Base-by-base conservation (phyloP, 2,888 invertebrate genomes). In the Neoitamus cyanurus region DNA sequence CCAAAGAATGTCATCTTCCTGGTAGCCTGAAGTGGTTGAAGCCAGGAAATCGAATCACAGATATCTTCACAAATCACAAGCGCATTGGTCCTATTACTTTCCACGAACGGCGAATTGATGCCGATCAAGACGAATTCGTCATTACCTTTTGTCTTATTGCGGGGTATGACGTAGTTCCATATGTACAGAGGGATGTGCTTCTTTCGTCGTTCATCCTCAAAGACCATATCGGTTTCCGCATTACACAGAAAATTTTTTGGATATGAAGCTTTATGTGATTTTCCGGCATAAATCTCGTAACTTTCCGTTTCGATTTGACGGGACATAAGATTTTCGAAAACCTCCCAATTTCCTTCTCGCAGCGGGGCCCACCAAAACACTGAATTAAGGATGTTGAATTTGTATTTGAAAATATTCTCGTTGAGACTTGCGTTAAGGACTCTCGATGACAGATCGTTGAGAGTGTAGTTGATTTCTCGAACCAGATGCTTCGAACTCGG, bases 51-150 rank as follows among this genome's bases (percentile, higher is more conserved):
- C 11, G 58, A 1, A 9, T 58, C 34, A 34, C 80, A 80, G 3
- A 80, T 80, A 25, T 80, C 34, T 15, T 34, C 48, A 58, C 80
- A 80, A 80, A 80, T 31, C 34, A 80, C 20, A 13, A 25, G 13
- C 2, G 82, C 7, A 80, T 36, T 80, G 7, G 20, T 2, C 5
- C 7, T 15, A 28, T 11, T 5, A 58, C 6, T 46, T 0, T 80
- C 58, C 1, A 34, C n/a, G 34, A 80, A 83, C 15, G 83, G 83
- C 3, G 83, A 83, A 69, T 83, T 83, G 6, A 83, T 46, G 3
- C 70, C 83, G 20, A 83, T 28, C n/a, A 83, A 13, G 30, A 83
- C 72, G 30, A 83, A 83, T 78, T 70, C 69, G 7, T 70, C 70
- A 30, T 28, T 30, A 15, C 6, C 6, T 3, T 58, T 13, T 7